Base-by-base conservation (phyloP, 2,113 vertebrate species). In the Fulmarus glacialis region DNA sequence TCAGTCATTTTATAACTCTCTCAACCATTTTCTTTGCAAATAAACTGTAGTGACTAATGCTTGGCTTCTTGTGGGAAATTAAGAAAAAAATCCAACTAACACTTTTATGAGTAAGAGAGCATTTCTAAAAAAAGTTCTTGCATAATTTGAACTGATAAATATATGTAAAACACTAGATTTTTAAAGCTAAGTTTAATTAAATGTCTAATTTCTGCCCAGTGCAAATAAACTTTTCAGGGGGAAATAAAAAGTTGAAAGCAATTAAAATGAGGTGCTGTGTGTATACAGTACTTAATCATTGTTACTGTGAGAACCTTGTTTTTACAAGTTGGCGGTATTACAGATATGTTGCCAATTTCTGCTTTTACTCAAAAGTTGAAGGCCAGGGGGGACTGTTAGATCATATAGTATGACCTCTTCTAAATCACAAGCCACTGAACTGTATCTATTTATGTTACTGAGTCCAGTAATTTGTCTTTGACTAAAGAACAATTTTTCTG, bases 351-450 rank as follows among this genome's bases (percentile, higher is more conserved):
- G 95, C 90, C 87, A 94, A 91, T 93, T 95, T 63, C 96, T 96
- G 96, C 74, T 95, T 95, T 97, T 92, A 32, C 95, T 97, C 90
- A 96, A 83, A 90, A 97, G 93, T 95, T 95, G 92, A 93, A 88
- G 96, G 90, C 92, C 29, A 38, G 60, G 66, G 58, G 87, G 38
- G 58, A 36, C 82, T 80, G 48, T 88, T 82, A 62, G 92, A 93
- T 95, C 90, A 45, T 80, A 70, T n/a, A 7, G 43, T 79, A 11
- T 60, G 96, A 93, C 93, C 95, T 91, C 87, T 94, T 67, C 87
- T 95, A 88, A 91, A 88, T 96, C 90, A 90, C 92, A 90, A 68
- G 45, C 84, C 90, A 66, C 85, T 88, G 74, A 86, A 50, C 82
- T 90, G 15, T 62, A 34, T 89, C 81, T 93, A 1, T 97, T 93